Evolutionary conservation across 2,113 vertebrate species (phyloP).

Genomic region (Arenaria interpres): DNA sequence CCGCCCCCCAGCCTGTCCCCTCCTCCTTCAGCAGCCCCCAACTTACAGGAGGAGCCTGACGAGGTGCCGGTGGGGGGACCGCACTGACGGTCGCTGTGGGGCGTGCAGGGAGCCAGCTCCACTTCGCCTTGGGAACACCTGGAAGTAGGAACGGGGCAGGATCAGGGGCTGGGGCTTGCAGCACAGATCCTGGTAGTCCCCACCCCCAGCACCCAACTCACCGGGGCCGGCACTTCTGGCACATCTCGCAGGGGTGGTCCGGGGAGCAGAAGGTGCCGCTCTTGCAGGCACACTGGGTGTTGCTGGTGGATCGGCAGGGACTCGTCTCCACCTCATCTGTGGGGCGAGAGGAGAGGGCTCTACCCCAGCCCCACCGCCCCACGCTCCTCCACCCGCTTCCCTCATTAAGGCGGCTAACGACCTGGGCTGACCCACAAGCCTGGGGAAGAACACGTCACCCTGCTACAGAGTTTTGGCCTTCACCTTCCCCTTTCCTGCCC

Average conservation of each 20-base stretch:
- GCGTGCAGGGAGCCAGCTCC: not conserved
- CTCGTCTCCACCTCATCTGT: constrained; percentile 46
- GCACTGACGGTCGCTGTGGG: not conserved
- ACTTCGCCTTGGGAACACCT: not conserved
- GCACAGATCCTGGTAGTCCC: fast-evolving
- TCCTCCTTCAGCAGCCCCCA: not conserved
- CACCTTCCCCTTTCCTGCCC: not conserved
- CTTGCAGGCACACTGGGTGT: constrained; percentile 26
- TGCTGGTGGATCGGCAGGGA: not conserved
- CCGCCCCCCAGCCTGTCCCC: fast-evolving
- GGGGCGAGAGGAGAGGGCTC: not conserved
- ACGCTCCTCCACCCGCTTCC: not conserved
- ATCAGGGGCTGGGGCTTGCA: not conserved
- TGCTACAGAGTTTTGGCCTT: not conserved
- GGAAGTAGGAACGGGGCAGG: fast-evolving
- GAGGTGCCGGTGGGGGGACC: not conserved
- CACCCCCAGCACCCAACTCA: not conserved
- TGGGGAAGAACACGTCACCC: not conserved
- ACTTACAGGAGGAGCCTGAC: fast-evolving
- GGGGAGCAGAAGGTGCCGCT: constrained; percentile 55
- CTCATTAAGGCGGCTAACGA: fast-evolving
- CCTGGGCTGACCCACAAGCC: fast-evolving
- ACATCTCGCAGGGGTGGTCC: constrained; percentile 53
- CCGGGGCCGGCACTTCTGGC: constrained; percentile 44
- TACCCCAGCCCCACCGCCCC: not conserved